Base-by-base conservation (phyloP, 2,113 vertebrate species). In the Bufo bufo region DNA sequence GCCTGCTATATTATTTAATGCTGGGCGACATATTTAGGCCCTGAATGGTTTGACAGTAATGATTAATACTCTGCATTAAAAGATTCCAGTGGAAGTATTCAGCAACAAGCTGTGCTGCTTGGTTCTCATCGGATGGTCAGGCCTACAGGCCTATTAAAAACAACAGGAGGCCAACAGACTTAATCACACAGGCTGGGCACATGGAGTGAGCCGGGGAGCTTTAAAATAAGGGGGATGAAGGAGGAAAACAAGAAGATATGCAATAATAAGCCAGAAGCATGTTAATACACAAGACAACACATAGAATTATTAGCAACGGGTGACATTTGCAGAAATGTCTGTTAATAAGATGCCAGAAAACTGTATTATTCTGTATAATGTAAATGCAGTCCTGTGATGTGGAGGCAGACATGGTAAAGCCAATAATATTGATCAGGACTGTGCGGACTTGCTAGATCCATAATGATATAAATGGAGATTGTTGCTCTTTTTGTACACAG, bases 1-100 rank as follows among this genome's bases (percentile, higher is more conserved):
- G 90, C 90, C 93, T 87, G 82, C 93, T 91, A 92, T 92, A 90
- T 89, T 89, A 94, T 94, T 94, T 93, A 92, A 91, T 94, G 90
- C 92, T 85, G 92, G 93, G 93, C 90, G 92, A 93, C 92, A 91
- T 92, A 91, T 92, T 94, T 93, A 91, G 93, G 93, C 93, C 92
- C 92, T 89, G 92, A 92, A 90, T 75, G 92, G 93, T 91, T 93
- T 93, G 96, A 95, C 96, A 95, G 95, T 93, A 94, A 95, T 96
- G 96, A 96, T 95, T 96, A 95, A 96, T 96, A 93, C 93, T 52
- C 90, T 92, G 93, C 96, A 96, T 97, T 96, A 95, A 94, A 95
- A 94, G 96, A 97, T 95, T 96, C 96, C 95, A 92, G 94, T 89
- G 93, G 94, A 93, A 93, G 94, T 91, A 91, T 91, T 92, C 92